Conservation (phyloP, 2,113 vertebrate genomes). For the Cephalopterus ornatus region DNA sequence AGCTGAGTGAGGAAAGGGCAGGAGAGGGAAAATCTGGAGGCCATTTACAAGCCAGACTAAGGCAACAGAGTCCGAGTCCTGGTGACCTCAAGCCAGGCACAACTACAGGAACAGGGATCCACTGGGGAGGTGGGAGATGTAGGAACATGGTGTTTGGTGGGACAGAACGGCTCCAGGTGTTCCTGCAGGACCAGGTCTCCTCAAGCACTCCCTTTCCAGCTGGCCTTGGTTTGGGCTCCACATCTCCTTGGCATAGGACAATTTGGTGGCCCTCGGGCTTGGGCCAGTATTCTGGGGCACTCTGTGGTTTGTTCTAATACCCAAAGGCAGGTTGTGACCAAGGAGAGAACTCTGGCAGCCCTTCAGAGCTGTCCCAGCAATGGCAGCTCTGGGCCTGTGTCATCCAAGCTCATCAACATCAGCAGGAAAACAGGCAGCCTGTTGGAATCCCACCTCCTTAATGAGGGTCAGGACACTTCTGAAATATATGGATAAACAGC, state of each 20-base stretch:
- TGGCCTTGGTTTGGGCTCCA: neutral
- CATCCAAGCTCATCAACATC: neutral
- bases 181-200: neutral
- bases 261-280: neutral
- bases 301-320: neutral
- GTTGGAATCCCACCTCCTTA: neutral
- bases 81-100: neutral
- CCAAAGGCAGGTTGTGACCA: neutral
- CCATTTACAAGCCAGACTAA: neutral
- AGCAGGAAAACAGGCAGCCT: neutral
- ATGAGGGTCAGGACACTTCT: neutral
- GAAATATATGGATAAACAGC: neutral
- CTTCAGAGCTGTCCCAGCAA: neutral
- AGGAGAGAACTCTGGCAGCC: neutral
- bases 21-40: neutral
- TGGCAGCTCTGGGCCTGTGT: neutral
- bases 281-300: neutral
- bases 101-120: neutral
- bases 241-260: neutral
- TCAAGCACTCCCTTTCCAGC: fast-evolving
- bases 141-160: neutral
- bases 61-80: neutral
- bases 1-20: neutral
- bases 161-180: neutral
- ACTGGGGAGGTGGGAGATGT: neutral